A percentile compares a stretch with the other conserved stretches of the same genome.
These are phyloP conservation scores for Corella eumyota DNA, from an alignment of 23 tunicate genomes.

Conservation along the genomic window DNA sequence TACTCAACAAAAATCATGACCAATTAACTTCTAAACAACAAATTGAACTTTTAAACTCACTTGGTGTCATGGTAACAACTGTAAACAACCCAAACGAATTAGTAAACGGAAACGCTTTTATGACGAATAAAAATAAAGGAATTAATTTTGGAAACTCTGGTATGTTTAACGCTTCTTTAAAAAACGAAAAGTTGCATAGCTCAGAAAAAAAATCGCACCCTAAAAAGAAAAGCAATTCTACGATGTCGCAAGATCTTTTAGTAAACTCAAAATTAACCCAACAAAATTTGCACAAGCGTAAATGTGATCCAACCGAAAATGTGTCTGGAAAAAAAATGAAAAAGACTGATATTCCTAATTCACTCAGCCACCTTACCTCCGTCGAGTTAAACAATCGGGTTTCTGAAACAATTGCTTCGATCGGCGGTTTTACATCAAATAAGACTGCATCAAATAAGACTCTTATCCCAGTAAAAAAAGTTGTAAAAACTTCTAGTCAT, in stretches of 20 bases:
- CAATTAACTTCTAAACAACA: constrained; percentile 52
- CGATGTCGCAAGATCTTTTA: not conserved
- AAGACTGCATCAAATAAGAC: not conserved
- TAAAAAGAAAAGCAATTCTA: not conserved
- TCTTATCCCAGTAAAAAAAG: not conserved
- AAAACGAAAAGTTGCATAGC: not conserved
- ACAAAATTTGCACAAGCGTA: not conserved
- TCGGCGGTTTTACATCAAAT: constrained; percentile 7
- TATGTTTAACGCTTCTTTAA: not conserved
- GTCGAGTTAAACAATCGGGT: constrained; percentile 21
- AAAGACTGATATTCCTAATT: constrained; percentile 1
- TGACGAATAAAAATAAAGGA: not conserved
- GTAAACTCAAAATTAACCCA: not conserved
- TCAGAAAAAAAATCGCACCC: not conserved
- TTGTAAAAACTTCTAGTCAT: not conserved
- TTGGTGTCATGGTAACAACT: constrained; percentile 59
- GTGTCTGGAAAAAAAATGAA: not conserved
- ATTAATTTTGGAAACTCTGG: not conserved
- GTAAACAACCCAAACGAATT: constrained; percentile 24
- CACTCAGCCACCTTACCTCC: constrained; percentile 19
- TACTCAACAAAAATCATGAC: constrained; percentile 44
- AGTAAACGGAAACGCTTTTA: not conserved
- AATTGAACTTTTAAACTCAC: constrained; percentile 36
- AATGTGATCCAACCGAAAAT: not conserved
- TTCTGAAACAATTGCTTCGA: constrained; percentile 14